Conservation (phyloP, 2,888 invertebrate species). For the Drosophila histrio region DNA sequence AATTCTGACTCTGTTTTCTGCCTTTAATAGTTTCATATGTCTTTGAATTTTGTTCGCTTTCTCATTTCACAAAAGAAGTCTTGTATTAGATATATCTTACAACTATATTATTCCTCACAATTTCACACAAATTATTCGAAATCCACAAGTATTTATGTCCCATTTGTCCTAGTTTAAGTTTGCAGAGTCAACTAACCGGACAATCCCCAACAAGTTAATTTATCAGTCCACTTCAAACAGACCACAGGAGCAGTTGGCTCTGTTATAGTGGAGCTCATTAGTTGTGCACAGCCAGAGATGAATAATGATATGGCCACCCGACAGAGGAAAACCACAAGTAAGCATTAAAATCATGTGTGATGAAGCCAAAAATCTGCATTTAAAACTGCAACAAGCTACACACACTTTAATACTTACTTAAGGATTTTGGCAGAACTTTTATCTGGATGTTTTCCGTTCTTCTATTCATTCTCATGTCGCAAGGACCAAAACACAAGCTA, state of each 20-base stretch:
- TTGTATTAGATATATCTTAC: neutral
- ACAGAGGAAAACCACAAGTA: neutral
- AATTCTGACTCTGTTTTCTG: slow-evolving; percentile 1
- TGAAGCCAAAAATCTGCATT: slow-evolving; percentile 38
- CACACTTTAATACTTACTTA: slow-evolving; percentile 5
- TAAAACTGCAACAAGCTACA: slow-evolving; percentile 26
- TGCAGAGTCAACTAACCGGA: slow-evolving; percentile 22
- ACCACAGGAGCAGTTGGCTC: slow-evolving; percentile 24
- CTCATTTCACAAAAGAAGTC: neutral
- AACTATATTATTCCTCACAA: neutral
- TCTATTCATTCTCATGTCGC: slow-evolving; percentile 19
- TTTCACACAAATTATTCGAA: slow-evolving; percentile 16
- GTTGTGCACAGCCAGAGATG: slow-evolving; percentile 53
- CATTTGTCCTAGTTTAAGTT: slow-evolving; percentile 10
- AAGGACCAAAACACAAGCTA: slow-evolving; percentile 14
- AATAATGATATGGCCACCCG: slow-evolving; percentile 40
- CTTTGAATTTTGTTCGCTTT: neutral
- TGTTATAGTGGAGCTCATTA: slow-evolving; percentile 44
- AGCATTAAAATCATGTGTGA: slow-evolving; percentile 23
- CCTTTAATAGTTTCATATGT: too few relatives aligned
- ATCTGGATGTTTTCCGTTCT: neutral
- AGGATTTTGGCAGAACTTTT: slow-evolving; percentile 21
- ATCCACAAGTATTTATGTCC: slow-evolving; percentile 9
- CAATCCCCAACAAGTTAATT: slow-evolving; percentile 36
- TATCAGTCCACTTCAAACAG: slow-evolving; percentile 39